These are phyloP conservation scores for Phaetusa simplex DNA, from an alignment of 2,113 vertebrate species.

Conservation along the genomic window DNA sequence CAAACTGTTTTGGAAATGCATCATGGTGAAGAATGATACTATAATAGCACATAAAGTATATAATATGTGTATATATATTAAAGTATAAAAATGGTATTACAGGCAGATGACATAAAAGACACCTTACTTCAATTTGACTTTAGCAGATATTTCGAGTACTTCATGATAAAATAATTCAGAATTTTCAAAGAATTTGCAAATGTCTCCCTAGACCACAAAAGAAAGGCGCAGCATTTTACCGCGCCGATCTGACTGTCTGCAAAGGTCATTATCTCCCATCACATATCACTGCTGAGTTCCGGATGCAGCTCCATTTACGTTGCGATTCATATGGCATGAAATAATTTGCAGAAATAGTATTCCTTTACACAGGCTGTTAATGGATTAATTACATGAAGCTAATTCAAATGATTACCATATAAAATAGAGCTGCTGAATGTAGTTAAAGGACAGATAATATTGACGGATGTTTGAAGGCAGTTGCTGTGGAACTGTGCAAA, in stretches of 20 bases:
- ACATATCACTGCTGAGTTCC: background rate
- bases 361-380: constrained; percentile 13
- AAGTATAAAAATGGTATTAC: background rate
- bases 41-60: background rate
- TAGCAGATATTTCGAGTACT: background rate
- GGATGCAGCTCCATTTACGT: background rate
- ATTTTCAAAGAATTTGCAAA: background rate
- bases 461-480: constrained; percentile 11
- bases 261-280: constrained; percentile 2
- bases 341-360: constrained; percentile 16
- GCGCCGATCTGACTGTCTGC: background rate
- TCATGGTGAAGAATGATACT: background rate
- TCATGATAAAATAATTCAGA: background rate
- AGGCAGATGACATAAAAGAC: background rate
- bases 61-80: background rate
- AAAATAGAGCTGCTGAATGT: background rate
- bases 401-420: constrained; percentile 25
- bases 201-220: background rate
- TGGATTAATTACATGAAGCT: constrained; percentile 34
- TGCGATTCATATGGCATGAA: background rate
- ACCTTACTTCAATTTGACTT: background rate
- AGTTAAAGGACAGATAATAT: background rate
- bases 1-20: background rate
- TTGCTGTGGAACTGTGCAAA: background rate
- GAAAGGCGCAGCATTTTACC: background rate